Evolutionary conservation across 1,140 invertebrate genomes (phyloP), one percentile per base, ranked within the genome.

Genomic region (Drosophila ohnishii): DNA sequence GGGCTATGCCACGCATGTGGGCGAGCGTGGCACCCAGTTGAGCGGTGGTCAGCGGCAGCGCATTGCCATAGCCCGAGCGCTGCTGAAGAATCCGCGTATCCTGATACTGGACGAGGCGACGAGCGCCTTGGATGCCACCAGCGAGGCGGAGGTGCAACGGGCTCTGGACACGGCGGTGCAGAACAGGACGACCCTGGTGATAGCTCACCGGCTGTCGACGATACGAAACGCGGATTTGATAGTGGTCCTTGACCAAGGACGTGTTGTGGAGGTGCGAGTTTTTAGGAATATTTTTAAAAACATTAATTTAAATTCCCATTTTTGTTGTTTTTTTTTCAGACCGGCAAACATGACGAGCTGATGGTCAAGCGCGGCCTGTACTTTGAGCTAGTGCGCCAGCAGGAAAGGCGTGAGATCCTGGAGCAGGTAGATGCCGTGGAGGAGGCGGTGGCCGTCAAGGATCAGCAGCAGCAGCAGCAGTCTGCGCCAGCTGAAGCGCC

Each of bases 31-130:
- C 2, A 94, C 95, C n/a, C 95, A 97, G 40, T 93, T 99, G 25
- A 97, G 96, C 61, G 97, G 97, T 4, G 97, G 97, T 1, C 97
- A 98, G 92, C 97, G 97, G 78, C 97, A 98, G 90, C 93, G 97
- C 65, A 96, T 98, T 72, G 97, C 97, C 10, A 98, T 98, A 72
- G 97, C 97, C 0, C 92, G 97, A 66, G 97, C 97, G 1, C 93
- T 98, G 16, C 90, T 98, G 1, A 98, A 98, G 92, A 95, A 97
- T 88, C 97, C 97, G 0, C 94, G 94, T 16, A 94, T 98, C 73
- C 92, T 98, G 44, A 95, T 98, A 76, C 90, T 98, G 37, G 97
- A 98, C 92, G 97, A 98, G 93, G 97, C 97, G 19, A 98, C 97
- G 6, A 97, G 97, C 93, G 97, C 97, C 1, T 91, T 98, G 58